phyloP scores from a whole-genome alignment of 2,113 vertebrate species.

The Alethe diademata region DNA sequence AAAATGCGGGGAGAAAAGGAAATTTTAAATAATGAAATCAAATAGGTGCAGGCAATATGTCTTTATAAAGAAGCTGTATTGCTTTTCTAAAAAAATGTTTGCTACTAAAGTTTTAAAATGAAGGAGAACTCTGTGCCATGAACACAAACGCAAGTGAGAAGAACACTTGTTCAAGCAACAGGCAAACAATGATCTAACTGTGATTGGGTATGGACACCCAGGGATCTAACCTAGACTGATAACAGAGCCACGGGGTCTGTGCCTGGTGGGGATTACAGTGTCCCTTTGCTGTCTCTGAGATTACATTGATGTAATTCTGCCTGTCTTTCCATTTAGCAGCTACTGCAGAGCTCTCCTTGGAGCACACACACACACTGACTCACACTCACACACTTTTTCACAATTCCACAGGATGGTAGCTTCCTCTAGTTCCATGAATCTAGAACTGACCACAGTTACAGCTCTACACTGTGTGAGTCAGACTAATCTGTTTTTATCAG shows the following conservation, averaged over 20 bases:
- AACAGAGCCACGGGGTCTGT: neutral
- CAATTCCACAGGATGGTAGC: neutral
- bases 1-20: neutral
- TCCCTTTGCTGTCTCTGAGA: neutral
- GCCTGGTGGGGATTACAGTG: neutral
- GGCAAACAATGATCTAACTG: neutral
- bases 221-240: neutral
- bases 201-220: neutral
- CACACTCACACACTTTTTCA: neutral
- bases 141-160: neutral
- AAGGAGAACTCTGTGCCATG: neutral
- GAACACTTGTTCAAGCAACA: neutral
- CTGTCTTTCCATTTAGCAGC: neutral
- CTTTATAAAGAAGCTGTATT: neutral
- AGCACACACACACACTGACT: neutral
- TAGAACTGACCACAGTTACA: neutral
- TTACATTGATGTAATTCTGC: neutral
- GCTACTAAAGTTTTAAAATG: neutral
- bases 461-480: neutral
- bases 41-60: neutral
- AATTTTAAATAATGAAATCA: neutral
- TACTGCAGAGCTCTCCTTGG: neutral
- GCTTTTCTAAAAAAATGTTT: neutral
- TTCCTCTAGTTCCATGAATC: neutral
- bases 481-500: neutral